Evolutionary conservation across 2,113 vertebrate species (phyloP).

Genomic region (Melanostigma gelatinosum): DNA sequence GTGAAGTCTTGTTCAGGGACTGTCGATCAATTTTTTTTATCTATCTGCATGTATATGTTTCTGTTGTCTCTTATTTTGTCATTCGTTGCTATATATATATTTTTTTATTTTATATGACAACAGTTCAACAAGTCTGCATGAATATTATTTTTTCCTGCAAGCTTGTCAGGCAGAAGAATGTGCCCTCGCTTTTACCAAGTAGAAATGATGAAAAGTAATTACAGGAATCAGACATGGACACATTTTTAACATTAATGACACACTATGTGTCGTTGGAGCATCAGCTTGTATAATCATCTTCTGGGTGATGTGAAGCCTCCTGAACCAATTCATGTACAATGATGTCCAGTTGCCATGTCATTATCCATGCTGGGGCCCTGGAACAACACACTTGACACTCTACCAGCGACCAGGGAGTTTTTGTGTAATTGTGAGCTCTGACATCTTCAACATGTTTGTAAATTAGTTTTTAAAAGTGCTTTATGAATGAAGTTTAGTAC

Average conservation of each 20-base stretch:
- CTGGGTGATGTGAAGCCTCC: neutral
- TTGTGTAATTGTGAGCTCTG: constrained; percentile 38
- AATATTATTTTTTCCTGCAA: constrained; percentile 11
- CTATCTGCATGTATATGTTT: neutral
- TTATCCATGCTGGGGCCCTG: neutral
- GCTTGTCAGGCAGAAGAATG: neutral
- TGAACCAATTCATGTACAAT: constrained; percentile 20
- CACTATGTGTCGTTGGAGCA: neutral
- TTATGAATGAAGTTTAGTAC: neutral
- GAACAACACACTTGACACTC: constrained; percentile 27
- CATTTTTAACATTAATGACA: constrained; percentile 2
- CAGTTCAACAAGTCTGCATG: neutral
- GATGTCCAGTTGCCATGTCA: constrained; percentile 2
- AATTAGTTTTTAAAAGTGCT: neutral
- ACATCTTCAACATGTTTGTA: constrained; percentile 11
- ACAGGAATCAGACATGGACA: neutral
- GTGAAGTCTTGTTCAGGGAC: neutral
- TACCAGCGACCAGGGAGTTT: constrained; percentile 13
- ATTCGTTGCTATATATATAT: no score
- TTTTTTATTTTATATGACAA: neutral
- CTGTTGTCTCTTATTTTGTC: neutral
- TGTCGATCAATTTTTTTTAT: neutral
- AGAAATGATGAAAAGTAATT: constrained; percentile 12
- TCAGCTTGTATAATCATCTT: neutral
- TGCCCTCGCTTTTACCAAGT: neutral